These are phyloP conservation scores for Folsomia manolachei DNA, from an alignment of 2,888 invertebrate species.

Conservation along the genomic window DNA sequence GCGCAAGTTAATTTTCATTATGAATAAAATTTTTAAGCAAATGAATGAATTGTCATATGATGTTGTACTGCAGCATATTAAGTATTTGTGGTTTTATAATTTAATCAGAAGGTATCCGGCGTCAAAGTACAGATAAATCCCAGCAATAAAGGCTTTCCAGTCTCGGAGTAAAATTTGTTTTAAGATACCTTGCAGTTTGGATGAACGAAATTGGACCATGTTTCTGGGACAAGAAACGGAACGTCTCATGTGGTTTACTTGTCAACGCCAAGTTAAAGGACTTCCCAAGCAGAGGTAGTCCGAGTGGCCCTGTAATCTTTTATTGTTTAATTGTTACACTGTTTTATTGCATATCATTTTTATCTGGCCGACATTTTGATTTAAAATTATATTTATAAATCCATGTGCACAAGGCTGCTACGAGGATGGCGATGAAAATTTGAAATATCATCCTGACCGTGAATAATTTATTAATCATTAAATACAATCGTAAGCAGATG, in stretches of 20 bases:
- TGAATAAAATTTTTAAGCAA: too few species aligned
- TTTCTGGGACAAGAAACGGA: conserved; percentile 21
- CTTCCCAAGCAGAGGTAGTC: conserved; percentile 28
- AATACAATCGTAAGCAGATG: too few species aligned
- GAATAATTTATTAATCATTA: too few species aligned
- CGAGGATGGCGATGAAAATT: not conserved
- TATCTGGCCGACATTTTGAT: conserved; percentile 1
- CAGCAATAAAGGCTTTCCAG: too few species aligned
- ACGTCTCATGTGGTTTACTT: conserved; percentile 20
- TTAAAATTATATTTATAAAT: conserved; percentile 4
- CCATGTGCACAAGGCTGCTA: not conserved
- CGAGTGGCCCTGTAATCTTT: conserved; percentile 23
- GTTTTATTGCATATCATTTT: conserved; percentile 1
- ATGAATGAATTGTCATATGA: too few species aligned
- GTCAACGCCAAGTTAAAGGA: conserved; percentile 15
- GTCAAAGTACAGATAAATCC: too few species aligned
- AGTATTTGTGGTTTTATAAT: too few species aligned
- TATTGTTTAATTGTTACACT: not conserved
- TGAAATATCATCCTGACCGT: not conserved
- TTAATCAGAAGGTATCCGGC: too few species aligned
- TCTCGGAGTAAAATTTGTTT: too few species aligned
- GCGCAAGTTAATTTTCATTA: too few species aligned
- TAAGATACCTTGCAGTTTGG: too few species aligned
- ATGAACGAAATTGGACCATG: conserved; percentile 24
- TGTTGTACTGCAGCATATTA: too few species aligned